phyloP scores from a whole-genome alignment of 1,140 invertebrate genomes.

The Leptinotarsa defecta region DNA sequence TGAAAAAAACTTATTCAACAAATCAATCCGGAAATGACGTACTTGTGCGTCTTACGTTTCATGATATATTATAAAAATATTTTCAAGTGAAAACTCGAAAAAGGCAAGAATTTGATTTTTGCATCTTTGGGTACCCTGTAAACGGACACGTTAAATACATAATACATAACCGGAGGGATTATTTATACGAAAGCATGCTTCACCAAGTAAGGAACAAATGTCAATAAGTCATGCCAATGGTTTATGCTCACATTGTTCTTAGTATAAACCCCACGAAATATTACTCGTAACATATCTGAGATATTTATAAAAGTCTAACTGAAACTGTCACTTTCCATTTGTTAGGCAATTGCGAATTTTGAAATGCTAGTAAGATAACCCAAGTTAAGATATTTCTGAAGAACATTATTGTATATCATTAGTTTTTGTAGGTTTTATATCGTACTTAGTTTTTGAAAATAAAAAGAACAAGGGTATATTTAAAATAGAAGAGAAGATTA shows the following conservation, averaged over 20 bases:
- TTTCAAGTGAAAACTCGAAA: no score
- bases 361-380: not conserved
- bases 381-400: not conserved
- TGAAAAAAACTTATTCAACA: no score
- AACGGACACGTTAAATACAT: not conserved
- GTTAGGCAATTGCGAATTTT: constrained; percentile 6
- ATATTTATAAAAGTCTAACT: constrained; percentile 12
- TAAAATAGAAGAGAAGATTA: no score
- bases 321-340: constrained; percentile 11
- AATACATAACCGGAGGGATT: not conserved
- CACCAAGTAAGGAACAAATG: constrained; percentile 21
- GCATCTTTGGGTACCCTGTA: not conserved
- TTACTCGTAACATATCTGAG: not conserved
- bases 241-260: constrained; percentile 9
- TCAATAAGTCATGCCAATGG: constrained; percentile 15
- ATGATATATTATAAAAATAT: no score
- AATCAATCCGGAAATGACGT: no score
- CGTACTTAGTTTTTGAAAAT: no score
- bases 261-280: constrained; percentile 12
- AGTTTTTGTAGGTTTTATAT: not conserved
- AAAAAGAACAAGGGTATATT: no score
- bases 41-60: no score
- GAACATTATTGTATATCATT: constrained; percentile 10
- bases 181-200: not conserved
- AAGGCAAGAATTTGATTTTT: no score